Base-by-base conservation (phyloP, 2,797 vertebrate genomes). In the Hydrolagus colliei region DNA sequence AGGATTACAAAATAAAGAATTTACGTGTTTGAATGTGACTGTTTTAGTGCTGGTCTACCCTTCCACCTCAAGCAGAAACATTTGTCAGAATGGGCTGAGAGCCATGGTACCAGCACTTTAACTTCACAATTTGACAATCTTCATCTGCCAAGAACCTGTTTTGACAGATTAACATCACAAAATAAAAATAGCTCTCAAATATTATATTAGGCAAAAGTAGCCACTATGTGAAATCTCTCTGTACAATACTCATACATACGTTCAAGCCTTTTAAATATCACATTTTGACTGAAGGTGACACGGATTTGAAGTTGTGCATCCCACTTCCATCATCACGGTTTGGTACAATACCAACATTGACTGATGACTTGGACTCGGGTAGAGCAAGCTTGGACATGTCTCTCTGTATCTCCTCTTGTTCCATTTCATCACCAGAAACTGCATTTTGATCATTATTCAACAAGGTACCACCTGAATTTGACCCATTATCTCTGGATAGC, bases 401-500 rank as follows among this genome's bases (percentile, higher is more conserved):
- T 89, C 88, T 90, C 90, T 91, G 89, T 27, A 89, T 86, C 86
- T 91, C 91, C 86, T 93, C 93, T 93, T 96, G 94, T 86, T 96
- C 95, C 94, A 93, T 94, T 86, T 95, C 94, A 88, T 96, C 95
- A 82, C 91, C 92, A 86, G 89, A 75, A 87, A 88, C 87, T 86
- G 88, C 89, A 87, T 88, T 87, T 79, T 77, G 79, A 86, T 86
- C 87, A 73, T 32, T 86, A 62, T 87, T 86, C 41, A 79, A 88
- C 18, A 87, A 88, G 72, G 87, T 86, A 68, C 67, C 85, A 72
- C 90, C 90, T 84, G 71, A 84, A 84, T 84, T 84, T 84, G 65
- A 35, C 65, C 65, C 79, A 84, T 71, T 6, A 71, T 9, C 16
- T 41, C 65, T 16, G 35, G 79, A 11, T 16, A 35, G 35, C 12